These are phyloP conservation scores for Penaeus vannamei DNA, from an alignment of 1,140 invertebrate genomes.

Conservation along the genomic window DNA sequence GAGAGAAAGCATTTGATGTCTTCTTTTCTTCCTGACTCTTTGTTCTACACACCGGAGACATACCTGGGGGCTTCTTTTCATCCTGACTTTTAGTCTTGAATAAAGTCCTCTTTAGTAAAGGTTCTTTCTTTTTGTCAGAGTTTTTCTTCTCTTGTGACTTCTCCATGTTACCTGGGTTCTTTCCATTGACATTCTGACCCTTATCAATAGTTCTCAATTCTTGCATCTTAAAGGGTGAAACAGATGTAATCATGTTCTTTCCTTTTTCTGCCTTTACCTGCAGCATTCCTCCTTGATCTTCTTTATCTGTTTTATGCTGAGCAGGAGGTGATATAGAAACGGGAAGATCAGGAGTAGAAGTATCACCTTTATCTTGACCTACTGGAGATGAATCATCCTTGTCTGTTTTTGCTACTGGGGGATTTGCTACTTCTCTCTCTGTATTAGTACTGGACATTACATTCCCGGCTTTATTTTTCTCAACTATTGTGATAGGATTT, in stretches of 20 bases:
- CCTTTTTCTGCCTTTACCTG: no score
- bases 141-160: constrained; percentile 40
- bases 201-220: neutral
- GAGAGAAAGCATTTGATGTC: constrained; percentile 77
- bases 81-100: constrained; percentile 75
- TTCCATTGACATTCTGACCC: constrained; percentile 68
- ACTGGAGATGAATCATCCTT: neutral
- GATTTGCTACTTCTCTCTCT: neutral
- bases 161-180: constrained; percentile 30
- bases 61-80: constrained; percentile 73
- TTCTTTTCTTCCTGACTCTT: constrained; percentile 73
- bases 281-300: no score
- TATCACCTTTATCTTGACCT: no score
- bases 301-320: no score
- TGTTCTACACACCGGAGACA: constrained; percentile 74
- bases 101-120: constrained; percentile 74
- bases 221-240: neutral
- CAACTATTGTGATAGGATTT: neutral
- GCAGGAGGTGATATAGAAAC: no score
- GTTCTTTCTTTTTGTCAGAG: constrained; percentile 72
- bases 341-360: no score
- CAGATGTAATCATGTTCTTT: no score
- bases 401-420: constrained; percentile 17
- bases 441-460: neutral
- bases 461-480: constrained; percentile 8